Base-by-base conservation (phyloP, 2,113 vertebrate species). In the Triplophysa siluroides region DNA sequence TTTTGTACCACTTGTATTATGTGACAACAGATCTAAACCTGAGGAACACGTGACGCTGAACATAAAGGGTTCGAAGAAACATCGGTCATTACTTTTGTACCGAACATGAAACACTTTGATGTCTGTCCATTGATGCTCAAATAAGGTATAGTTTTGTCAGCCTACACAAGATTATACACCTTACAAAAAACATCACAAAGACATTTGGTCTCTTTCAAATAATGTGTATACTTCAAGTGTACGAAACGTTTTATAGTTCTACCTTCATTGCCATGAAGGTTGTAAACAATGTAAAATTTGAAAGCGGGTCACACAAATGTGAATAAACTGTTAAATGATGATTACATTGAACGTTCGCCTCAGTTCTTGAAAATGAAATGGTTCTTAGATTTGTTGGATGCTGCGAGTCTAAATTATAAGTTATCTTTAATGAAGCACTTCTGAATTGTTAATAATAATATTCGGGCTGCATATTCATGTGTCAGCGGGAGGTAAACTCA, bases 391-490 rank as follows among this genome's bases (percentile, higher is more conserved):
- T 76, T 76, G 73, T 60, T 63, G 60, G 60, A 76, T 76, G 73
- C 73, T 29, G 60, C 12, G 58, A 75, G 60, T 62, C 73, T 76
- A 76, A 76, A 76, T 73, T 21, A 74, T 26, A 69, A 43, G 45
- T 76, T 73, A 65, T 80, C 62, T 73, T 54, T 56, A 80, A 73
- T 29, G 78, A 38, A 7, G 19, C 26, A 24, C 60, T 73, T 80
- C 75, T 80, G 70, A 80, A 80, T 80, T 56, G 78, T 80, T 73
- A 80, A 73, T 80, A 80, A 54, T 64, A 73, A 80, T 80, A 75
- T 80, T 72, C 56, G 19, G 43, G 66, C 73, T 81, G 79, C 78
- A 81, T 81, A 81, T 81, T 84, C 68, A 81, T 29, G 70, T 61
- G 73, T 61, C 82, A 80, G 82, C 82, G n/a, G 82, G 73, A 72